Base-by-base conservation (phyloP, 2,888 invertebrate genomes). In the Zele albiditarsus region DNA sequence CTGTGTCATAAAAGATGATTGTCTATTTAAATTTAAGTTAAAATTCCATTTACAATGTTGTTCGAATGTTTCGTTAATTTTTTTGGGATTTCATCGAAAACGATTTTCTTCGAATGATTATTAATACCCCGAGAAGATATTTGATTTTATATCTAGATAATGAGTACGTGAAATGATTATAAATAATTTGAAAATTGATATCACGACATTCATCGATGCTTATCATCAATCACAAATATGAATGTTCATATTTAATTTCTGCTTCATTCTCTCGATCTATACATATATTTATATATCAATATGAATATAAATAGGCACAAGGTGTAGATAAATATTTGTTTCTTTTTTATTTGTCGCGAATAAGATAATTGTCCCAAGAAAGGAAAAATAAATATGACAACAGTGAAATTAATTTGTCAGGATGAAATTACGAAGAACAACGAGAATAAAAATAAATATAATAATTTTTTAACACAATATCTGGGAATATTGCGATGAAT, bases 391-490 rank as follows among this genome's bases (percentile, higher is more conserved):
- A 38, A 70, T 20, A 70, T 70, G 69, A 70, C 57, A 33, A 70
- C 23, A 70, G 58, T 53, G 10, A 67, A 33, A 58, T 70, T 23
- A 38, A 70, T 70, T 70, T 57, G 53, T 58, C 69, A 38, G 60
- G 27, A 16, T 6, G 60, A 5, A 57, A 38, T 42, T 66, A 16
- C 25, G 14, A 25, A 42, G 27, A 42, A 25, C 12, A 20, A 27
- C 20, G 57, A 23, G 57, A 31, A 49, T 33, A 27, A 46, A 69
- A 25, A 28, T 25, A 46, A 49, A 67, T n/a, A n/a, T 12, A 46
- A 46, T 46, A 49, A 27, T 46, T 67, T 67, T 53, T 23, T 10
- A 53, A 49, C 27, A 27, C n/a, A 27, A 42, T 67, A 28, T 66
- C 12, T n/a, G 23, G n/a, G n/a, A 23, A 66, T 66, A 62, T 66